phyloP scores from a whole-genome alignment of 2,888 invertebrate species.

The Melieria picta region DNA sequence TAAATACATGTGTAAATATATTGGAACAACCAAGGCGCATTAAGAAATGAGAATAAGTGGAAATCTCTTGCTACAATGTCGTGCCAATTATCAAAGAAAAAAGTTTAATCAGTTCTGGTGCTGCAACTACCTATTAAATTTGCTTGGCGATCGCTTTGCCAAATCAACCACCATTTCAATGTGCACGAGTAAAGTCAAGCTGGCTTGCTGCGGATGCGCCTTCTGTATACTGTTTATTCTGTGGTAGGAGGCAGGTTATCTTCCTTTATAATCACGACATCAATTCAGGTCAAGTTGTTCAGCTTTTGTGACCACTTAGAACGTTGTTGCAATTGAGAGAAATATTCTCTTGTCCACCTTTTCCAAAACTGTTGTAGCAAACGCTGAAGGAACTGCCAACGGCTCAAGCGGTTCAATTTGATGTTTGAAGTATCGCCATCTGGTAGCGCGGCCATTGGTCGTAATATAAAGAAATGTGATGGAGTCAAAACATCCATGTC shows the following conservation, averaged over 20 bases:
- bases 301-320: conserved; percentile 12
- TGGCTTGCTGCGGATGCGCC: too few species aligned
- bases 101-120: too few species aligned
- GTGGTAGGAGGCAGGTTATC: conserved; percentile 20
- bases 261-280: conserved; percentile 35
- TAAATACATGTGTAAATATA: too few species aligned
- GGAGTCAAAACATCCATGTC: conserved; percentile 34
- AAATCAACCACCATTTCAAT: too few species aligned
- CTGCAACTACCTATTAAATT: too few species aligned
- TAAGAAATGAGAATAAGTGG: too few species aligned
- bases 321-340: conserved; percentile 20
- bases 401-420: conserved; percentile 21
- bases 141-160: too few species aligned
- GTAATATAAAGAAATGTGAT: conserved; percentile 29
- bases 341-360: conserved; percentile 25
- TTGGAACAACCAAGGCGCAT: too few species aligned
- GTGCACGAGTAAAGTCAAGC: too few species aligned
- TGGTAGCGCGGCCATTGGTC: conserved; percentile 18
- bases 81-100: too few species aligned
- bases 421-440: conserved; percentile 6
- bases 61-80: too few species aligned
- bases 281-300: conserved; percentile 5
- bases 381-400: conserved; percentile 28
- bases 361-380: conserved; percentile 25
- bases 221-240: too few species aligned